A percentile compares a stretch with the other conserved stretches of the same genome.
phyloP scores from a whole-genome alignment of 2,113 vertebrate genomes.

The Eclectus roratus region DNA sequence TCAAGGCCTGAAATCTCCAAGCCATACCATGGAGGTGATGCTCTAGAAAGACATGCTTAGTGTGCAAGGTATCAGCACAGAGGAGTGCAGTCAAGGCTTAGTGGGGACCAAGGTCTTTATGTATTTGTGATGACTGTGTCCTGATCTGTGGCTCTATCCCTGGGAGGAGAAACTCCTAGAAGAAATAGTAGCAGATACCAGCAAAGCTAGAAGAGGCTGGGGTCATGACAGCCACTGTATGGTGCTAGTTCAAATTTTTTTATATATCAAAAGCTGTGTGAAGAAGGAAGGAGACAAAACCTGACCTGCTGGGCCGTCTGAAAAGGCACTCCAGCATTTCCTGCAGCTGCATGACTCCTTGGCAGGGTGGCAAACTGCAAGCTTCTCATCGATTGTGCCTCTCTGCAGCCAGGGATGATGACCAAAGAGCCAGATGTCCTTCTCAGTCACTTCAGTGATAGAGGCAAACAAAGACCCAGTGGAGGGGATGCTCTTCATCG shows the following conservation, averaged over 20 bases:
- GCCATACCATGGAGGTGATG: background rate
- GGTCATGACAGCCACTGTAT: background rate
- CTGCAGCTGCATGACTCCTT: background rate
- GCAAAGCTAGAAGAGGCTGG: background rate
- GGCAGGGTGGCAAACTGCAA: background rate
- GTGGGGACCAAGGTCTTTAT: background rate
- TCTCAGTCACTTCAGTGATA: background rate
- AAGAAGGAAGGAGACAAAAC: background rate
- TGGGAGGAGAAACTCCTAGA: background rate
- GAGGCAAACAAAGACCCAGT: background rate
- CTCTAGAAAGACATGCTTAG: background rate
- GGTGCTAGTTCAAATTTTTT: background rate
- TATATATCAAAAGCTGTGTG: background rate
- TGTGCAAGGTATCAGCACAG: background rate
- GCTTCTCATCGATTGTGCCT: background rate
- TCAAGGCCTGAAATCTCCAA: background rate
- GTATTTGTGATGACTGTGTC: background rate
- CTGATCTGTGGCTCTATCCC: background rate
- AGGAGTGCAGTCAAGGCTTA: background rate
- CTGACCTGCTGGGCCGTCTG: background rate
- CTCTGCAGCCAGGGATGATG: background rate
- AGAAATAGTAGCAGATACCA: background rate
- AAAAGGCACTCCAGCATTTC: background rate
- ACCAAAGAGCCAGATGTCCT: background rate
- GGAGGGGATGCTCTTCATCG: background rate